Evolutionary conservation across 37 sponge, comb jelly and placozoan genomes (phyloP).

Genomic region (Ianthella basta): DNA sequence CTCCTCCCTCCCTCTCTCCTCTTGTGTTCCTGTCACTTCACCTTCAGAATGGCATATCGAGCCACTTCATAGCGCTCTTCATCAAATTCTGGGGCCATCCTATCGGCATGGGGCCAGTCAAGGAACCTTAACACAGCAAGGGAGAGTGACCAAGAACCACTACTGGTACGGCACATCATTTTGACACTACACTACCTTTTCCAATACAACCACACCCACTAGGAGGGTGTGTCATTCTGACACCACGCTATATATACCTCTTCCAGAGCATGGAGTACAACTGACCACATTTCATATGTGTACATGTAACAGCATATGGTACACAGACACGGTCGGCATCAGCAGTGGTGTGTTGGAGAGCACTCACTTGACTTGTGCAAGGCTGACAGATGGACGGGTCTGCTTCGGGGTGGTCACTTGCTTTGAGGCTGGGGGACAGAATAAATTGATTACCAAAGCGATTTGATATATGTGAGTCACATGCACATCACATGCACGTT

Average conservation of each 20-base stretch:
- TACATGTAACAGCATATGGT: too few relatives aligned
- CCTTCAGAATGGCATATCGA: conserved; percentile 76
- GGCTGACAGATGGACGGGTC: conserved; percentile 54
- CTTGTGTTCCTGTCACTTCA: conserved; percentile 6
- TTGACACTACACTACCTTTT: too few relatives aligned
- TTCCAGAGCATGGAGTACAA: too few relatives aligned
- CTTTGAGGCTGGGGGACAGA: conserved; percentile 52
- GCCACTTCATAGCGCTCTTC: conserved; percentile 75
- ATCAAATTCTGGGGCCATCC: conserved; percentile 48
- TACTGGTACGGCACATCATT: too few relatives aligned
- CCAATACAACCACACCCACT: too few relatives aligned
- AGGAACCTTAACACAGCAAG: not conserved
- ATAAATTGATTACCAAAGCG: not conserved
- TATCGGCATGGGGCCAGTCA: conserved; percentile 62
- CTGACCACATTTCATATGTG: too few relatives aligned
- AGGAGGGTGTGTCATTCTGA: not conserved
- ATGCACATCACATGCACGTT: not conserved
- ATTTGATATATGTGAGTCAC: not conserved
- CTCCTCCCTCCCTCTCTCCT: not conserved
- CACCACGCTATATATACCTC: too few relatives aligned
- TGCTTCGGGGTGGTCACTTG: conserved; percentile 55
- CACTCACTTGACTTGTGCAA: conserved; percentile 74
- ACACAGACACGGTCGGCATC: too few relatives aligned
- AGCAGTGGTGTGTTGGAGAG: too few relatives aligned
- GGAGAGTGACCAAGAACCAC: too few relatives aligned